Percentiles rank a stretch among this genome's conserved stretches.
Evolutionary conservation across 2,888 invertebrate genomes (phyloP).

Genomic region (Eurois occulta): DNA sequence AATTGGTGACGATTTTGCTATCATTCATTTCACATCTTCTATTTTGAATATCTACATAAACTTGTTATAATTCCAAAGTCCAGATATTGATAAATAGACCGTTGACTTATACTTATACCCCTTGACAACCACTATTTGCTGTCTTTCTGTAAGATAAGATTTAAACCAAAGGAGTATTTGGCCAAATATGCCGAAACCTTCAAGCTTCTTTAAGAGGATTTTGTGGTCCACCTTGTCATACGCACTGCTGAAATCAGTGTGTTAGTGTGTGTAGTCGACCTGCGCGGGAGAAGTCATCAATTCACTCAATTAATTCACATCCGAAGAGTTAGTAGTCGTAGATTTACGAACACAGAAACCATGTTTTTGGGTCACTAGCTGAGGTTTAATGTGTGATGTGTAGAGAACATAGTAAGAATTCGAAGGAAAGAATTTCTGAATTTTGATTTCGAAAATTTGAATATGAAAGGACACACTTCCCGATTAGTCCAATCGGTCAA

Average conservation of each 20-base stretch:
- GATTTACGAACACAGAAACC: conserved; percentile 1
- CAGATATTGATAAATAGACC: too few relatives aligned
- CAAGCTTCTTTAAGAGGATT: conserved; percentile 8
- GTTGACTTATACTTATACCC: too few relatives aligned
- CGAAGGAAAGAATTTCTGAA: too few relatives aligned
- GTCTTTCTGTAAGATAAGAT: background rate
- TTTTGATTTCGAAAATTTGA: too few relatives aligned
- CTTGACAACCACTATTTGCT: too few relatives aligned
- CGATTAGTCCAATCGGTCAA: too few relatives aligned
- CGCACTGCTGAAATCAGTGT: background rate
- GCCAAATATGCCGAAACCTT: background rate
- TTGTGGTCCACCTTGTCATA: conserved; percentile 15
- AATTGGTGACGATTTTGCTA: background rate
- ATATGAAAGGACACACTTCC: too few relatives aligned
- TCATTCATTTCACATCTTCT: background rate
- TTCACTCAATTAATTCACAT: background rate
- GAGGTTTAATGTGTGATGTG: background rate
- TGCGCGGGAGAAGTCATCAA: background rate
- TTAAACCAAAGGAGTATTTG: background rate
- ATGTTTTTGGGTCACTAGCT: background rate
- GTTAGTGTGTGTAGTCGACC: too few relatives aligned
- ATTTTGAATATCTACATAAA: background rate
- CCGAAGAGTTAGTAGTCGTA: background rate
- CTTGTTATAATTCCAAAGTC: too few relatives aligned
- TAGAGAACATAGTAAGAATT: background rate